Percentiles rank a stretch among this genome's conserved stretches.
Evolutionary conservation across 2,888 invertebrate species (phyloP).

Genomic region (Homarus gammarus): DNA sequence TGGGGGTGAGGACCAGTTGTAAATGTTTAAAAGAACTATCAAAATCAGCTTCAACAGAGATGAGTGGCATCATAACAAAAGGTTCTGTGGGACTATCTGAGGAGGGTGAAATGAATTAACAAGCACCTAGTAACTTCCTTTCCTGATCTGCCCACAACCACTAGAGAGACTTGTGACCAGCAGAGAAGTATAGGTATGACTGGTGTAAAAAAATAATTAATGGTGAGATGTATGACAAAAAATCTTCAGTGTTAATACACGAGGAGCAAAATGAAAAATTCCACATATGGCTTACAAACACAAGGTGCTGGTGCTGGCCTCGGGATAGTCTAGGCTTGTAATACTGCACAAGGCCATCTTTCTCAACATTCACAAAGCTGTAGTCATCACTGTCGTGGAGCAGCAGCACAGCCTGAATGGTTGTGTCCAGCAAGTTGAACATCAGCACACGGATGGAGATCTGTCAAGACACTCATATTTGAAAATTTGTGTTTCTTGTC

Average conservation of each 20-base stretch:
- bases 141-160: no score
- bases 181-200: no score
- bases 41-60: no score
- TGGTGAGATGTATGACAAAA: no score
- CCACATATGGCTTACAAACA: slow-evolving; percentile 85
- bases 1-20: no score
- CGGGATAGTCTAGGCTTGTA: slow-evolving; percentile 94
- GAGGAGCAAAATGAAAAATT: neutral
- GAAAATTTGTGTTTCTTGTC: neutral
- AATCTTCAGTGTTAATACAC: neutral
- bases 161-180: no score
- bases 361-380: slow-evolving; percentile 94
- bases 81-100: no score
- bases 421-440: slow-evolving; percentile 43
- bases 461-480: slow-evolving; percentile 31
- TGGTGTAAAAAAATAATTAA: no score
- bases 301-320: slow-evolving; percentile 97
- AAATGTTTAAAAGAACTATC: no score
- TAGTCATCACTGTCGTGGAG: slow-evolving; percentile 74
- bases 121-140: no score
- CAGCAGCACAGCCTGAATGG: slow-evolving; percentile 78
- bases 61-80: no score
- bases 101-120: no score
- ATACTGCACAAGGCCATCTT: slow-evolving; percentile 86
- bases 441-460: slow-evolving; percentile 66